Conservation (phyloP, 2,113 vertebrate genomes). For the Catharus minimus region DNA sequence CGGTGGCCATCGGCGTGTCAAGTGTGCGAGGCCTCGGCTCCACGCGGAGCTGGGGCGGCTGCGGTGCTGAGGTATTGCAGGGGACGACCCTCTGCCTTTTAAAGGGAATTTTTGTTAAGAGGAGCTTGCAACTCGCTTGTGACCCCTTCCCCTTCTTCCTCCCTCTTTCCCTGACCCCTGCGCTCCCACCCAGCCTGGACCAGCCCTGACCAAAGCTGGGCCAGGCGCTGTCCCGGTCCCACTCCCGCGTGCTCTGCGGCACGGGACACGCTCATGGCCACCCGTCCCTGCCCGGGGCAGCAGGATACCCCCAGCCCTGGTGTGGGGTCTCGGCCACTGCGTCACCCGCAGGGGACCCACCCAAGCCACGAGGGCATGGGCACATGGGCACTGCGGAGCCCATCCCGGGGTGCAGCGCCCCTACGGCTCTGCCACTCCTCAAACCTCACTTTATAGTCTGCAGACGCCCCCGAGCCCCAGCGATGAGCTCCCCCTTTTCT, state of each 20-base stretch:
- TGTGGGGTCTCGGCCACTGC: neutral
- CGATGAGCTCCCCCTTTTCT: constrained; percentile 74
- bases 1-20: neutral
- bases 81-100: constrained; percentile 36
- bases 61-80: constrained; percentile 27
- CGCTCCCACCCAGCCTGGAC: neutral
- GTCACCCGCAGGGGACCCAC: neutral
- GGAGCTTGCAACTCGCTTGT: constrained; percentile 54
- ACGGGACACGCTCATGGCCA: neutral
- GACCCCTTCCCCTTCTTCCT: neutral
- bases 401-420: neutral
- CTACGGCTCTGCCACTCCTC: constrained; percentile 39
- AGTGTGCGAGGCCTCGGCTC: constrained; percentile 15
- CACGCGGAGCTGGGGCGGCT: neutral
- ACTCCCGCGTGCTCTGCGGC: neutral
- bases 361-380: neutral
- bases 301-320: neutral
- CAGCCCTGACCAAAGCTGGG: neutral
- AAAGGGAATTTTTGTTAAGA: constrained; percentile 59
- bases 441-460: constrained; percentile 75
- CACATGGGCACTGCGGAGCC: neutral
- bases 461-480: constrained; percentile 55
- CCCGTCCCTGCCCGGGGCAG: neutral
- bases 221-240: neutral
- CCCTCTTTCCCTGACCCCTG: neutral